Base-by-base conservation (phyloP, 2,888 invertebrate genomes). In the Calephelis perditalis region DNA sequence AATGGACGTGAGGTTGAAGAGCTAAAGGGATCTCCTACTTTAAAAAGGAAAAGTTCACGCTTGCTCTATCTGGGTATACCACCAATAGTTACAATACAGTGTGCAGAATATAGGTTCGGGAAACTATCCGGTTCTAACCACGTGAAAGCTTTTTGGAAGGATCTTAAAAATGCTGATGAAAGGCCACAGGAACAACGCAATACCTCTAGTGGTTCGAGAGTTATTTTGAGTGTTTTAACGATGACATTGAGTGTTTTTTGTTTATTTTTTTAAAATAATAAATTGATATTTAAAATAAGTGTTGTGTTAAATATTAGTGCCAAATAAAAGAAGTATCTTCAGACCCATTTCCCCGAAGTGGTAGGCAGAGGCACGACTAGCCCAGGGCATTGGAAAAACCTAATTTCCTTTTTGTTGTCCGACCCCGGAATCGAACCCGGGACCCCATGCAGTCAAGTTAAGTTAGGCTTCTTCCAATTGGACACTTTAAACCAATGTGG, bases 71-170 rank as follows among this genome's bases (percentile, higher is more conserved):
- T 87, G 69, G 92, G 90, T 71, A 59, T 83, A 71, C 77, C 92
- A 67, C 84, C 91, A 65, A 83, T 85, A 73, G 75, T 92, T 58
- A 91, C 82, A 66, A 84, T 79, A 71, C 92, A 75, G 69, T 93
- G 84, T 80, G 92, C 84, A 54, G 92, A 77, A 75, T 90, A 71
- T 71, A 85, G 86, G 9, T 84, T 87, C 47, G 92, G 92, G 1
- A 92, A 88, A 75, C 63, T 82, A 12, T 76, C 76, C 8, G 84
- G 84, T 2, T 88, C 90, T 0, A 82, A 78, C 47, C 76, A 80
- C 66, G 71, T 71, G 35, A 81, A 74, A 61, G 86, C 82, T 0
- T 69, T 70, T 1, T 88, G 86, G 87, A 78, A 71, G 46, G 76
- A 75, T 58, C 57, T 63, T 55, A 59, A 60, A 3, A 65, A 60